Evolutionary conservation across 2,113 vertebrate species (phyloP).

Genomic region (Andinoacara biseriatus): DNA sequence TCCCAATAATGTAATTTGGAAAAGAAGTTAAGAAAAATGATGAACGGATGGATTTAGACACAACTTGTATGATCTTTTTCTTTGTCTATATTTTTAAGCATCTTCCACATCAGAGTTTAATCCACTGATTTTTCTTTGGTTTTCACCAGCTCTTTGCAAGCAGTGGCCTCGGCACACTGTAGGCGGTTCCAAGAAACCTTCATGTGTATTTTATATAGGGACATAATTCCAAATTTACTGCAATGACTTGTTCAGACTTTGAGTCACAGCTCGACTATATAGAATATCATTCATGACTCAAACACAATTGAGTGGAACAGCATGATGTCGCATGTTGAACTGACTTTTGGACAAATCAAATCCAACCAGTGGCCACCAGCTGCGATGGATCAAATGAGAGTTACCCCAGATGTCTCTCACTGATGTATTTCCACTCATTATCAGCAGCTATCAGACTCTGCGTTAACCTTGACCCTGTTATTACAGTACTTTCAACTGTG

Average conservation of each 20-base stretch:
- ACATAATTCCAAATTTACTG: neutral
- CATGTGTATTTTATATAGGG: neutral
- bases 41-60: neutral
- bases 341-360: slow-evolving; percentile 17
- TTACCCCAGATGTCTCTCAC: neutral
- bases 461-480: slow-evolving; percentile 29
- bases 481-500: slow-evolving; percentile 10
- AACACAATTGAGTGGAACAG: slow-evolving; percentile 25
- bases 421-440: slow-evolving; percentile 4
- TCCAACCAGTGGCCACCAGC: slow-evolving; percentile 10
- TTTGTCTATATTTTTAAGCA: neutral
- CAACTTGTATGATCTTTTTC: neutral
- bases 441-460: slow-evolving; percentile 4
- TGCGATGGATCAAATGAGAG: slow-evolving; percentile 17
- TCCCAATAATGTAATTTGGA: neutral
- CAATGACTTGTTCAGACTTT: neutral
- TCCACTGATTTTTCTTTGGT: neutral
- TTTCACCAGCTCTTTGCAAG: neutral
- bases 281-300: slow-evolving; percentile 1
- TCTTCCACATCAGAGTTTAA: neutral
- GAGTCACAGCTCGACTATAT: neutral
- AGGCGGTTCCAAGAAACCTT: neutral
- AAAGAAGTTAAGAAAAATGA: neutral
- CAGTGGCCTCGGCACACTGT: neutral
- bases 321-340: slow-evolving; percentile 9